Percentiles rank a stretch among this genome's conserved stretches.
Conservation (phyloP, 2,797 vertebrate genomes). For the Melanotaenia nigrans region DNA sequence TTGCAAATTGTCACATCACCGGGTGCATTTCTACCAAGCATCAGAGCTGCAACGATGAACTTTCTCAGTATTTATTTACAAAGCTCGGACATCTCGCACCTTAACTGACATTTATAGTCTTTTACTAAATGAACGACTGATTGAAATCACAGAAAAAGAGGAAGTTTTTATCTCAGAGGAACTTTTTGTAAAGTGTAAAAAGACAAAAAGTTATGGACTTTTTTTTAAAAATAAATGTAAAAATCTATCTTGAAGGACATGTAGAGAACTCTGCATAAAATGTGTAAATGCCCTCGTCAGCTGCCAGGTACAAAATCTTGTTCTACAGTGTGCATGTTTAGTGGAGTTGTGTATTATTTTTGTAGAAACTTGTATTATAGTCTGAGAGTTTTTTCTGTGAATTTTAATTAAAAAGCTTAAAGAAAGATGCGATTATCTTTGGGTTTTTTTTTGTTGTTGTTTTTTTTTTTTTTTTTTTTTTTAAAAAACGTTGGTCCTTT, state of each 20-base stretch:
- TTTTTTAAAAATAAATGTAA: constrained; percentile 27
- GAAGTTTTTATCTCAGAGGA: constrained; percentile 62
- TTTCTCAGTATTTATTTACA: constrained; percentile 74
- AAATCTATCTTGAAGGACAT: constrained; percentile 70
- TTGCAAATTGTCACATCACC: constrained; percentile 31
- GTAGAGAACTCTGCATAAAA: constrained; percentile 60
- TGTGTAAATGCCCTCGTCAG: constrained; percentile 72
- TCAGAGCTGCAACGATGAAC: constrained; percentile 13
- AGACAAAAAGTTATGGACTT: constrained; percentile 47
- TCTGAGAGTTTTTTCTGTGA: constrained; percentile 64
- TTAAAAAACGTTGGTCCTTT: constrained; percentile 12
- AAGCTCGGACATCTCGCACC: constrained; percentile 68
- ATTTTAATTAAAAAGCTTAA: constrained; percentile 62
- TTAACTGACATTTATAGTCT: constrained; percentile 61
- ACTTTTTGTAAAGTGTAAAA: constrained; percentile 78
- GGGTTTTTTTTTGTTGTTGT: background rate
- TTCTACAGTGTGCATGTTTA: constrained; percentile 65
- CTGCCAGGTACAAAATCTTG: constrained; percentile 57
- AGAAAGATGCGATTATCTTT: constrained; percentile 32
- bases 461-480: background rate
- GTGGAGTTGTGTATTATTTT: constrained; percentile 74
- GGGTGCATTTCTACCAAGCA: constrained; percentile 14
- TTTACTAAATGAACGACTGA: constrained; percentile 46
- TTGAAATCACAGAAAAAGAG: constrained; percentile 34
- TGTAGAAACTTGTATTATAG: constrained; percentile 80